phyloP scores from a whole-genome alignment of 2,797 vertebrate genomes.

The Typhlichthys subterraneus region DNA sequence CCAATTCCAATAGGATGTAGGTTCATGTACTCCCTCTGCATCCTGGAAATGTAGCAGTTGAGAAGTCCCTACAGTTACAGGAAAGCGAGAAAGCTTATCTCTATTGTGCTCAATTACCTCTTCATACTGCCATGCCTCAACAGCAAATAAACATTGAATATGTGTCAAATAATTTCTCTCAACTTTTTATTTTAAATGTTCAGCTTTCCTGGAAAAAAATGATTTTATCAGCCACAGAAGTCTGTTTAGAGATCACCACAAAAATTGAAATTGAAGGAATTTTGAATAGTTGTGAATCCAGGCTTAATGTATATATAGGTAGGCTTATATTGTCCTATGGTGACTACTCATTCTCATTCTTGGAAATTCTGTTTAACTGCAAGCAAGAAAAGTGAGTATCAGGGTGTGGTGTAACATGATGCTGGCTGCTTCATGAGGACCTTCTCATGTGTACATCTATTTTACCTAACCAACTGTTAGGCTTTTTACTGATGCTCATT shows the following conservation, averaged over 20 bases:
- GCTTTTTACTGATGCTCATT: too few relatives aligned
- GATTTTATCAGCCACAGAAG: not conserved
- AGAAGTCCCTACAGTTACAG: not conserved
- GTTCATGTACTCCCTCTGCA: not conserved
- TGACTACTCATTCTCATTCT: conserved; percentile 5
- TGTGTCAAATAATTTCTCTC: too few relatives aligned
- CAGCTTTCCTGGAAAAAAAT: conserved; percentile 6
- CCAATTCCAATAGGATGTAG: not conserved
- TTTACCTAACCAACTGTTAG: too few relatives aligned
- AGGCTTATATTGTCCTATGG: not conserved
- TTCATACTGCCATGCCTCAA: not conserved
- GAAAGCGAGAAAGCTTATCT: not conserved
- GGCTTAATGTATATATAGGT: too few relatives aligned
- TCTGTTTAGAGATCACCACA: not conserved
- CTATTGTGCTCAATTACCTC: not conserved
- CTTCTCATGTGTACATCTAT: too few relatives aligned
- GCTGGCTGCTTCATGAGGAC: too few relatives aligned
- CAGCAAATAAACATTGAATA: not conserved
- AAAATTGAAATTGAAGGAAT: conserved; percentile 7
- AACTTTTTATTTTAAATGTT: too few relatives aligned
- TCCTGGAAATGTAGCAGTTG: not conserved
- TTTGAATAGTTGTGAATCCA: conserved; percentile 10
- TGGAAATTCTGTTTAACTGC: too few relatives aligned
- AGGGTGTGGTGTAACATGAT: too few relatives aligned
- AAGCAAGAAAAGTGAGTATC: too few relatives aligned